Percentiles rank a stretch among this genome's conserved stretches.
Evolutionary conservation across 2,113 vertebrate genomes (phyloP).

Genomic region (Hippocampus guttulatus): DNA sequence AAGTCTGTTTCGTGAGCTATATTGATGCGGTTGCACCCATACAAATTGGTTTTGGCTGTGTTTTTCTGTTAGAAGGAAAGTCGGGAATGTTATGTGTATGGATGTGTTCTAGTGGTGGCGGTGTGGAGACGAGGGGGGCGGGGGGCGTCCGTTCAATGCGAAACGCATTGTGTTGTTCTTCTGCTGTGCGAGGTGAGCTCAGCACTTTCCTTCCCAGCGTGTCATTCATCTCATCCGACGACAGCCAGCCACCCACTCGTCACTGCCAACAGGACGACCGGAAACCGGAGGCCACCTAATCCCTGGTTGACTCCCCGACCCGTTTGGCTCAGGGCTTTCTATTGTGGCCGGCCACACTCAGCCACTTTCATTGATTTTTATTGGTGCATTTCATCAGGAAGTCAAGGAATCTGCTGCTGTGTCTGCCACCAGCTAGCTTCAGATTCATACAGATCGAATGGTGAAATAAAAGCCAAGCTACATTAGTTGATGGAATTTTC

Average conservation of each 20-base stretch:
- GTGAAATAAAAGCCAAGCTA: no score
- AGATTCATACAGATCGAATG: no score
- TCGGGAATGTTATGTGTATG: constrained; percentile 30
- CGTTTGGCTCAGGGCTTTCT: constrained; percentile 71
- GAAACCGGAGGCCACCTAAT: constrained; percentile 78
- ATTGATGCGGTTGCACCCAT: not conserved
- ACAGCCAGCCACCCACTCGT: constrained; percentile 36
- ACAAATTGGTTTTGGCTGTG: constrained; percentile 10
- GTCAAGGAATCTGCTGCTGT: constrained; percentile 34
- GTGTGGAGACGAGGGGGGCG: not conserved
- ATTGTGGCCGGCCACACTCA: constrained; percentile 65
- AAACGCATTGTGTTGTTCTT: constrained; percentile 71
- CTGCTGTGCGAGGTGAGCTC: constrained; percentile 72
- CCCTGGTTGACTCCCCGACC: constrained; percentile 65
- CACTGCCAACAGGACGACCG: constrained; percentile 66
- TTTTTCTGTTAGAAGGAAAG: constrained; percentile 19
- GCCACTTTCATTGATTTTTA: constrained; percentile 56
- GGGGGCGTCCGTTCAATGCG: constrained; percentile 48
- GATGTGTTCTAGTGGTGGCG: constrained; percentile 22
- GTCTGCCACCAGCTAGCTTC: constrained; percentile 22
- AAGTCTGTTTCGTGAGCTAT: not conserved
- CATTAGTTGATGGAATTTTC: no score
- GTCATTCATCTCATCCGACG: constrained; percentile 39
- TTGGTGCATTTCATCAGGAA: constrained; percentile 58
- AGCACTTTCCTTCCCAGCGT: constrained; percentile 69